Base-by-base conservation (phyloP, 2,113 vertebrate genomes). In the Etheostoma spectabile region DNA sequence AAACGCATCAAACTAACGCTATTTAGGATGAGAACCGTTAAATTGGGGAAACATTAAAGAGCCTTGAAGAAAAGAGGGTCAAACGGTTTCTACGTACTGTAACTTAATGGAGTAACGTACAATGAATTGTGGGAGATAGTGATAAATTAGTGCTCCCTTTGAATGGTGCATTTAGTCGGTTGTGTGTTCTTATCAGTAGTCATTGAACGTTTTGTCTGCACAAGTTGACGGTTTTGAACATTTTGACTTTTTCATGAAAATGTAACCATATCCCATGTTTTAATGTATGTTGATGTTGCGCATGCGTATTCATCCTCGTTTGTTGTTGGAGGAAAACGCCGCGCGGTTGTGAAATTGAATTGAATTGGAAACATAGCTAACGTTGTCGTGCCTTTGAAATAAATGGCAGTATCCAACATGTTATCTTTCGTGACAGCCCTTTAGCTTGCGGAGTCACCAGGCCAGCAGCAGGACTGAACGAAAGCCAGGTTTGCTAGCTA, bases 251-350 rank as follows among this genome's bases (percentile, higher is more conserved):
- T 35, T 15, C 0, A 19, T 22, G 0, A 16, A 10, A 53, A 7
- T 15, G 19, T 8, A 65, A 53, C 65, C 8, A 8, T 8, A 19
- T 1, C 0, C 0, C 14, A 57, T 13, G 38, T n/a, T 30, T 62
- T 18, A 2, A 0, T 10, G 11, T 0, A 1, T 12, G 45, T 71
- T 38, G 2, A 12, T 10, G 0, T 8, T 1, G 81, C 91, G 86
- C 92, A 87, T 91, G 91, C 91, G 90, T 69, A 70, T 8, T 60
- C 3, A 0, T 1, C 2, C 0, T 24, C 19, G 5, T 55, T 24
- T 64, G 66, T 74, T 79, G 35, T 49, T 7, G 15, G 13, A 61
- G 30, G 33, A 52, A n/a, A 55, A 45, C 38, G n/a, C 24, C 14
- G 80, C 78, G 88, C 82, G 49, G 65, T 7, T 42, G 38, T 11